phyloP scores from a whole-genome alignment of 92 coral and sea anemone genomes.

The Porites rus region DNA sequence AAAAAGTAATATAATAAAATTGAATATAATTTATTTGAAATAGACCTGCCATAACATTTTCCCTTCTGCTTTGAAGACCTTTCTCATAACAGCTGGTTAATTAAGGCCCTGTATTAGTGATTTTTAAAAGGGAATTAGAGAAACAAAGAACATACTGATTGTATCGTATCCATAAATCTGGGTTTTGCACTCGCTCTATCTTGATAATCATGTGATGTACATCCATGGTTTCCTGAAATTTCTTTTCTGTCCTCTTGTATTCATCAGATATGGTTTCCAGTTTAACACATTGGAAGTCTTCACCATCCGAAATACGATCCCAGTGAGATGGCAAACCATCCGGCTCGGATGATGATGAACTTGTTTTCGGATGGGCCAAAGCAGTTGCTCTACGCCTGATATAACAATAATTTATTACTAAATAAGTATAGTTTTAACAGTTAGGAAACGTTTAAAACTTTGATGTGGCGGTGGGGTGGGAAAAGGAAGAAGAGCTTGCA shows the following conservation, averaged over 20 bases:
- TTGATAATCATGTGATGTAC: constrained; percentile 53
- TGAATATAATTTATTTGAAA: no score
- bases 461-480: no score
- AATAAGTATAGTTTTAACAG: neutral
- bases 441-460: no score
- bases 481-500: no score
- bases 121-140: no score
- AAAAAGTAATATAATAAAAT: no score
- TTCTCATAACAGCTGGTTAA: no score
- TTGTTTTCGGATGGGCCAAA: neutral
- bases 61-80: no score
- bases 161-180: constrained; percentile 83
- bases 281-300: constrained; percentile 57
- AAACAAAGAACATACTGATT: constrained; percentile 54
- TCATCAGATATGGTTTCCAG: constrained; percentile 73
- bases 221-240: constrained; percentile 64
- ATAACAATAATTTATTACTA: no score
- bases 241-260: constrained; percentile 72
- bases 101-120: no score
- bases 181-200: constrained; percentile 12
- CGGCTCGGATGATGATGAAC: constrained; percentile 29
- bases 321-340: constrained; percentile 76
- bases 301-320: constrained; percentile 65
- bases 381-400: constrained; percentile 44
- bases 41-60: no score